Evolutionary conservation across 1,140 invertebrate species (phyloP).

Genomic region (Ceratina australensis): DNA sequence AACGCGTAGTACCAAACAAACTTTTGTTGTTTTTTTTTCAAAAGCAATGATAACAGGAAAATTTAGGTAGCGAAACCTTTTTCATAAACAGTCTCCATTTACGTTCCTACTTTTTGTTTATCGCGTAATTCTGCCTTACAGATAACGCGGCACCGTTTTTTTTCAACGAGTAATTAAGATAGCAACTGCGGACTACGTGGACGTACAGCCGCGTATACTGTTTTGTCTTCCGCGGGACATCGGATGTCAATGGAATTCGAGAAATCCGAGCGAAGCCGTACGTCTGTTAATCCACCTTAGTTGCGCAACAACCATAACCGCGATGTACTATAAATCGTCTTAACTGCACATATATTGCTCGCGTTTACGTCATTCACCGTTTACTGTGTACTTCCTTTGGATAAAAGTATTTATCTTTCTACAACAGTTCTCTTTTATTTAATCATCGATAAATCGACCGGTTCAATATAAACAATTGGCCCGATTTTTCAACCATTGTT

Average conservation of each 20-base stretch:
- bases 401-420: slow-evolving; percentile 14
- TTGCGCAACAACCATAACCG: slow-evolving; percentile 39
- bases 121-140: neutral
- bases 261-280: slow-evolving; percentile 45
- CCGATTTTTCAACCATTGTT: no score
- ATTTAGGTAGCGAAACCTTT: neutral
- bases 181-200: neutral
- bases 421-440: slow-evolving; percentile 21
- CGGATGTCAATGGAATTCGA: slow-evolving; percentile 43
- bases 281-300: slow-evolving; percentile 33
- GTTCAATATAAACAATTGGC: no score
- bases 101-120: slow-evolving; percentile 1
- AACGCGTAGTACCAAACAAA: neutral
- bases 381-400: neutral
- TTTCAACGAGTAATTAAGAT: slow-evolving; percentile 4
- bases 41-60: no score
- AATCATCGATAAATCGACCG: neutral
- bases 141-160: neutral
- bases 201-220: neutral
- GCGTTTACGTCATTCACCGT: slow-evolving; percentile 27
- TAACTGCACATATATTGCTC: slow-evolving; percentile 26
- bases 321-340: slow-evolving; percentile 15
- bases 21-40: no score
- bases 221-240: slow-evolving; percentile 17
- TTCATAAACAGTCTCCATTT: neutral